Evolutionary conservation across 2,113 vertebrate species (phyloP), one percentile per base, ranked within the genome.

Genomic region (Apteryx owenii): DNA sequence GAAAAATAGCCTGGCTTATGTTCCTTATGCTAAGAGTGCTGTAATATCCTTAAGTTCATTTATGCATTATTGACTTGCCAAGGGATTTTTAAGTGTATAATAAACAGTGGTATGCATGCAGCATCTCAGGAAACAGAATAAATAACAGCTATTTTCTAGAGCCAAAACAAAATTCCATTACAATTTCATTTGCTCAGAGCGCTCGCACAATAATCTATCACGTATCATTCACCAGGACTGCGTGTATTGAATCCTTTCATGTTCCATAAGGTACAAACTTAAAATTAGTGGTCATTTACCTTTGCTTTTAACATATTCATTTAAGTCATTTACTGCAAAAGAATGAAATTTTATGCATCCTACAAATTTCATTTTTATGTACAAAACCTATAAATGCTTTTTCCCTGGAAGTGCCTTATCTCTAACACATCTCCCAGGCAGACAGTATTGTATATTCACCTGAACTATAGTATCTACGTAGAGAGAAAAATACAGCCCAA

Each of bases 111-210:
- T 81, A 94, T 71, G 77, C 88, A 81, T 21, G 50, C 56, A 77
- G 86, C 54, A 82, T 95, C 83, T 81, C 81, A 78, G 40, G 91
- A 88, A 95, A 66, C 58, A 94, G 95, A 96, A 98, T 81, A 97
- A 98, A 97, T 94, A 97, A 95, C 76, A 84, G 91, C 90, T 71
- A 90, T 97, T 98, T 97, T 85, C 81, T 93, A 92, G 58, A 75
- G 85, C 51, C 31, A 94, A 85, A 96, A 95, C 44, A 97, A 86
- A 98, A 97, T 96, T 96, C 91, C 69, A 97, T 97, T 97, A 97
- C 81, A 93, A 95, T 97, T 97, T 97, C 93, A 98, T 98, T 97
- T 96, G 82, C 87, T 96, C 81, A 79, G 89, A 90, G 70, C 94
- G 61, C 75, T 97, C 89, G 91, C 11, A 40, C 85, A 18, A 79